Conservation (phyloP, 2,797 vertebrate species). For the Aeoliscus strigatus region DNA sequence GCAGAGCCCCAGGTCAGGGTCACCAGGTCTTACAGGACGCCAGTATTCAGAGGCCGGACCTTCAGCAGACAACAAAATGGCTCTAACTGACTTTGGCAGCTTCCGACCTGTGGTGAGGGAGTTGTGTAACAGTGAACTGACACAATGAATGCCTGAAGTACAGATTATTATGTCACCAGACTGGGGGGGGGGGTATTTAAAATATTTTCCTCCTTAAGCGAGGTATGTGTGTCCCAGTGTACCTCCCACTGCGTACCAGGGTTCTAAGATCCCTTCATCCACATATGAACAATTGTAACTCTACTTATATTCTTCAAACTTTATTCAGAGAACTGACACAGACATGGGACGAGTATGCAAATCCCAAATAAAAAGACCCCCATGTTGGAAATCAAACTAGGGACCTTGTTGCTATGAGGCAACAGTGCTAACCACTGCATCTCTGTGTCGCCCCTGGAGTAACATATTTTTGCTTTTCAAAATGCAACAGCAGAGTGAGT, state of each 20-base stretch:
- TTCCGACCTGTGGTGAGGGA: constrained; percentile 74
- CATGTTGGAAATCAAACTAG: too few species aligned
- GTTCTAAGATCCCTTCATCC: neutral
- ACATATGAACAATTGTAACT: neutral
- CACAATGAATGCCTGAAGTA: constrained; percentile 31
- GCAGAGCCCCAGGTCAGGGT: constrained; percentile 58
- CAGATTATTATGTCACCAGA: constrained; percentile 62
- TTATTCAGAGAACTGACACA: too few species aligned
- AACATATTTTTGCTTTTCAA: too few species aligned
- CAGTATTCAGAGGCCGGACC: constrained; percentile 68
- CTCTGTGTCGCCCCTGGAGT: too few species aligned
- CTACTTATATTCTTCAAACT: neutral
- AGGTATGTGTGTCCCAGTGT: neutral
- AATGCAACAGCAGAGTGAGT: too few species aligned
- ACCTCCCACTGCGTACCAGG: neutral
- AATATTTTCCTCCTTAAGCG: constrained; percentile 18
- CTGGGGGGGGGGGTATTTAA: constrained; percentile 30
- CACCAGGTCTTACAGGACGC: constrained; percentile 49
- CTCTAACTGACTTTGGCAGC: constrained; percentile 78
- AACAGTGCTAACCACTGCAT: too few species aligned
- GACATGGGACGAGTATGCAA: too few species aligned
- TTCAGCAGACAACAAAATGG: constrained; percentile 76
- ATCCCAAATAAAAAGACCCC: too few species aligned
- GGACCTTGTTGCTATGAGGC: too few species aligned
- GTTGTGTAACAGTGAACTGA: constrained; percentile 33